Evolutionary conservation across 2,888 invertebrate species (phyloP), one percentile per base, ranked within the genome.

Genomic region (Gymnoscelis rufifasciata): DNA sequence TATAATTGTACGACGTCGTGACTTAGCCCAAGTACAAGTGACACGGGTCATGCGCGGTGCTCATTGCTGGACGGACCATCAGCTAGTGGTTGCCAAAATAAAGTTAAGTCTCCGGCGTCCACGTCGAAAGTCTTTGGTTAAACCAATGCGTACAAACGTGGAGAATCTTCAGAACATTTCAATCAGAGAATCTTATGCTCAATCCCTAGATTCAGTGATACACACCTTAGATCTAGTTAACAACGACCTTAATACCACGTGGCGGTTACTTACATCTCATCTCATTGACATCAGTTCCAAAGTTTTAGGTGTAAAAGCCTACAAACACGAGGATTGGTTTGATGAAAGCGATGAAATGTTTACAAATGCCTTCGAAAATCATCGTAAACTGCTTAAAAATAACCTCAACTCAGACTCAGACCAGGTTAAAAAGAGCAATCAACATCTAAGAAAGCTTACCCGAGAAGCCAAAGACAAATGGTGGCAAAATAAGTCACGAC

Each of bases 21-120:
- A 41, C 31, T 1, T 33, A 1, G 7, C n/a, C 1, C 12, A 39
- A 8, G 30, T 39, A 0, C 10, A 8, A 0, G 23, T 30, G 6
- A 39, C 39, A 8, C 30, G 39, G 3, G 39, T 39, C 0, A 30
- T 39, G 23, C 30, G 39, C 1, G 24, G 39, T n/a, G 39, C 39
- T 7, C 11, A 31, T n/a, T 39, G 39, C 13, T 39, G 39, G 39
- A 12, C 30, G 0, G 39, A 39, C 23, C 39, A 39, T 8, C 7
- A 30, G 1, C 39, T 39, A 0, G 24, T 39, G 1, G 0, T 39
- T 0, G 30, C 30, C 8, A 30, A 39, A 8, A 7, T 39, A 1
- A 6, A 5, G 0, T 4, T 38, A 1, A 1, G 19, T 11, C 38
- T 38, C 1, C 15, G 12, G 4, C 29, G 0, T 7, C 38, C 19